Base-by-base conservation (phyloP, 2,113 vertebrate species). In the Bettongia penicillata region DNA sequence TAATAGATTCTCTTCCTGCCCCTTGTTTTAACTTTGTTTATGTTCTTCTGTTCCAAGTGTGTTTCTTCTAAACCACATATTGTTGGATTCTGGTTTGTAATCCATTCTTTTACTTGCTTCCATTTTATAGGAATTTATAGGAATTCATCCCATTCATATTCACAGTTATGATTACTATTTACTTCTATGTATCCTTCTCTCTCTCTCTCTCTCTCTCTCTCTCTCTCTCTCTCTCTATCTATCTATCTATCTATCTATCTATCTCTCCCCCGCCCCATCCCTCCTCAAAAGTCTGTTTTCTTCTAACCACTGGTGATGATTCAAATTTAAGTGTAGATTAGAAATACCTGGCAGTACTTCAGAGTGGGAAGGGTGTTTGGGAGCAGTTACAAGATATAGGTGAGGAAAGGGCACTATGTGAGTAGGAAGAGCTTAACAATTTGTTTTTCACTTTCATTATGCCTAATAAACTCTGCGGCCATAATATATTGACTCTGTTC, bases 81-180 rank as follows among this genome's bases (percentile, higher is more conserved):
- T 53, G 43, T 51, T 92, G 89, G 91, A 53, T 28, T 48, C 93
- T 96, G 50, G 7, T 16, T 5, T 37, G 91, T 28, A 51, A 52
- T 48, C 91, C 52, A 61, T 37, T 89, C n/a, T 89, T 84, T n/a
- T 49, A 89, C 25, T n/a, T 43, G 90, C 47, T 91, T 48, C 22
- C 51, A 51, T 91, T 95, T 90, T 61, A 47, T 55, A 25, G n/a
- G n/a, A n/a, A n/a, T n/a, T n/a, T 51, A 1, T 28, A 51, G 8
- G 89, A 89, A 61, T 89, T 57, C 93, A 93, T 6, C 51, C 91
- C 31, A 91, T 93, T 43, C n/a, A 50, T 94, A 89, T 89, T 90
- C 51, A 52, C 14, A 52, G 93, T 53, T 53, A 23, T 53, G 53
- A 22, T 53, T 22, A 53, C 53, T 53, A 53, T 53, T 53, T 53